phyloP scores from a whole-genome alignment of 2,888 invertebrate species.

The Apoda limacodes region DNA sequence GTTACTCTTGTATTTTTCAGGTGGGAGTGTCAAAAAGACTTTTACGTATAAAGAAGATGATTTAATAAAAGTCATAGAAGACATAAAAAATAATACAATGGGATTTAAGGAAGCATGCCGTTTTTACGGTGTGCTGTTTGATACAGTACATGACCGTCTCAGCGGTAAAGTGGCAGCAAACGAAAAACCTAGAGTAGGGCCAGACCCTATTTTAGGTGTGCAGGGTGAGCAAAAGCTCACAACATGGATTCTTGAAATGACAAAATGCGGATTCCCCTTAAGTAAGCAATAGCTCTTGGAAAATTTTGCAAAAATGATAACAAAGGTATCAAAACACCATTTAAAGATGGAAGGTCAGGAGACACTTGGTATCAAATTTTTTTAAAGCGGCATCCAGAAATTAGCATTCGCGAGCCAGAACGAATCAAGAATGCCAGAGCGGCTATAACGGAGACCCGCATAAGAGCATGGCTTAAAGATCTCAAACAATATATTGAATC shows the following conservation, averaged over 20 bases:
- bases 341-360: constrained; percentile 1
- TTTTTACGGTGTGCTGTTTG: not conserved
- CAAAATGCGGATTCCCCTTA: constrained; percentile 1
- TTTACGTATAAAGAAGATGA: too few species aligned
- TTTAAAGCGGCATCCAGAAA: not conserved
- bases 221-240: constrained; percentile 1
- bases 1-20: too few species aligned
- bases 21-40: too few species aligned
- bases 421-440: constrained; percentile 10
- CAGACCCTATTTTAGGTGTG: constrained; percentile 1
- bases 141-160: constrained; percentile 1
- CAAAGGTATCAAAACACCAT: constrained; percentile 1
- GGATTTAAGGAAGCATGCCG: not conserved
- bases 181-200: not conserved
- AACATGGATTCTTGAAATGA: constrained; percentile 1
- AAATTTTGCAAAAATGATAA: constrained; percentile 1
- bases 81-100: not conserved
- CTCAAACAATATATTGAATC: constrained; percentile 7
- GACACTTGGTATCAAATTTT: not conserved
- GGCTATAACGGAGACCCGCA: constrained; percentile 4
- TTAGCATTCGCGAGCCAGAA: not conserved
- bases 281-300: not conserved
- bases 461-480: constrained; percentile 11
- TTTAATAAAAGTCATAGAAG: not conserved
- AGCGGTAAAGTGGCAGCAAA: constrained; percentile 1